A percentile compares a stretch with the other conserved stretches of the same genome.
phyloP scores from a whole-genome alignment of 2,113 vertebrate genomes.

The Microcebus ravelobensis region DNA sequence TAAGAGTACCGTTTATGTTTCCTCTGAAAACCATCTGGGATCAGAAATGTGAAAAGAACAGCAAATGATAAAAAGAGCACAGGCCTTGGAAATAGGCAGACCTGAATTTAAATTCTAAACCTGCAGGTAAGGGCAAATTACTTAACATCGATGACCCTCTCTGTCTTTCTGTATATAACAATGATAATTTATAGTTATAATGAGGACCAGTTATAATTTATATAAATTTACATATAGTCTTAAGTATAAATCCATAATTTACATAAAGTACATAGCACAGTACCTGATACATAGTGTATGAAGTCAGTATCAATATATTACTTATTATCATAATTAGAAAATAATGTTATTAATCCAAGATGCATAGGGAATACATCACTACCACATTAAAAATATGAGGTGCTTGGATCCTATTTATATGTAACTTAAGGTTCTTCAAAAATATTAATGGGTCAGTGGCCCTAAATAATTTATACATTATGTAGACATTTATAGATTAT shows the following conservation, averaged over 20 bases:
- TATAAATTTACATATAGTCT: neutral
- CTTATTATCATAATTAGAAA: neutral
- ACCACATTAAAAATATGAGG: neutral
- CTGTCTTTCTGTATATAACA: neutral
- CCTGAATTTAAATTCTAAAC: neutral
- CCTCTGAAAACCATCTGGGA: neutral
- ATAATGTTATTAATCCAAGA: conserved; percentile 33
- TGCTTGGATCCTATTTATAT: neutral
- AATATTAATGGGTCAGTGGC: neutral
- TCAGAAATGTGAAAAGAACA: conserved; percentile 28
- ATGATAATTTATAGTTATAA: neutral
- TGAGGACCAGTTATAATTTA: neutral
- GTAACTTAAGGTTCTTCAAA: neutral
- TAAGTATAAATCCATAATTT: neutral
- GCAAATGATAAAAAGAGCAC: neutral
- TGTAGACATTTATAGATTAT: neutral
- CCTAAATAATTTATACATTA: neutral
- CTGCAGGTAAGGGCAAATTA: neutral
- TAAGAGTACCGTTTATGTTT: neutral
- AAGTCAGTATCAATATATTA: neutral
- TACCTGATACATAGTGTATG: neutral
- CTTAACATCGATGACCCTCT: neutral
- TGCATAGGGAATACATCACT: neutral
- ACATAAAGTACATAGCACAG: neutral
- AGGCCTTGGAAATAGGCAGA: neutral